Evolutionary conservation across 2,888 invertebrate species (phyloP).

Genomic region (Torymus auratus): DNA sequence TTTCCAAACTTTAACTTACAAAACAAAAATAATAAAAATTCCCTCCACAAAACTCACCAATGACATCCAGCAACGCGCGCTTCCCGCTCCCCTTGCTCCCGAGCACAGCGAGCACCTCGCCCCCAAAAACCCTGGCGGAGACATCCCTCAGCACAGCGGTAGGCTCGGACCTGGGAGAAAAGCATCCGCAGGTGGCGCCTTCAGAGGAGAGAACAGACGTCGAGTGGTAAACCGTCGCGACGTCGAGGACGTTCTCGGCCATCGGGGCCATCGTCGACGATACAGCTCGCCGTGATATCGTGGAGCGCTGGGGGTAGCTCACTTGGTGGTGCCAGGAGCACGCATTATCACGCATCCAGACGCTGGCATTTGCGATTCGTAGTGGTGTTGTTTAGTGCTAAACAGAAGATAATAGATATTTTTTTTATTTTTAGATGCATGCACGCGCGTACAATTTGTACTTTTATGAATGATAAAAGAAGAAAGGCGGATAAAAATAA

Average conservation of each 20-base stretch:
- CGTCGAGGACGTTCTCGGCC: slow-evolving; percentile 90
- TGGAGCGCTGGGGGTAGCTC: neutral
- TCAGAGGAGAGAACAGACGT: slow-evolving; percentile 68
- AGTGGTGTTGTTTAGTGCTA: too few species aligned
- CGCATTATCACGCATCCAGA: too few species aligned
- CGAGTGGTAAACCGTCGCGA: slow-evolving; percentile 91
- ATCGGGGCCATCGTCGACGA: slow-evolving; percentile 76
- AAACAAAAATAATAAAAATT: slow-evolving; percentile 7
- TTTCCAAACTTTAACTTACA: too few species aligned
- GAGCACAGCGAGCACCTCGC: slow-evolving; percentile 94
- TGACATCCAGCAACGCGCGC: slow-evolving; percentile 94
- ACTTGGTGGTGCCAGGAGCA: neutral
- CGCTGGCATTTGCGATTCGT: too few species aligned
- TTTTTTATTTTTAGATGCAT: too few species aligned
- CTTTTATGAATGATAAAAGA: too few species aligned
- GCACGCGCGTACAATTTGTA: too few species aligned
- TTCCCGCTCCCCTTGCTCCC: slow-evolving; percentile 98
- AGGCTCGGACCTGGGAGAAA: slow-evolving; percentile 70
- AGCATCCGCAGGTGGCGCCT: slow-evolving; percentile 66
- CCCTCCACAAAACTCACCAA: slow-evolving; percentile 75
- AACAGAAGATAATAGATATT: too few species aligned
- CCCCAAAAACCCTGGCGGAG: slow-evolving; percentile 92
- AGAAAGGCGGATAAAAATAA: too few species aligned
- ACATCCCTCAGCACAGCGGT: slow-evolving; percentile 93
- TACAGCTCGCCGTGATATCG: neutral